These are phyloP conservation scores for Amphipyra tragopoginis DNA, from an alignment of 2,888 invertebrate genomes.

Conservation along the genomic window DNA sequence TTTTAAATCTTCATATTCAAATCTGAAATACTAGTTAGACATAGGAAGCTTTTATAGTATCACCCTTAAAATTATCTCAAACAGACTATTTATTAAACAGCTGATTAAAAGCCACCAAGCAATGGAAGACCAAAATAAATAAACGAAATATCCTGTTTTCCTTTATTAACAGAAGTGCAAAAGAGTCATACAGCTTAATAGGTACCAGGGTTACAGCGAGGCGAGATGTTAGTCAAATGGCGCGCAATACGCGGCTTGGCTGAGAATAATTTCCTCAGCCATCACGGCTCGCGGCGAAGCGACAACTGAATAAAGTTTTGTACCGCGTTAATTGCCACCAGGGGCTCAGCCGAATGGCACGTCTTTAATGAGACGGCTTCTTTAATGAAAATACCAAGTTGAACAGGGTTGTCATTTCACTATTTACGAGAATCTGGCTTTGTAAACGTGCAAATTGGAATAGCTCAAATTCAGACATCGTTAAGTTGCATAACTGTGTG, in stretches of 20 bases:
- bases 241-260: conserved; percentile 71
- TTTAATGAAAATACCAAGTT: conserved; percentile 86
- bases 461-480: conserved; percentile 43
- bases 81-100: conserved; percentile 1
- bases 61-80: no score
- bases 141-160: conserved; percentile 11
- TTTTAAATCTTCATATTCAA: no score
- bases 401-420: conserved; percentile 69
- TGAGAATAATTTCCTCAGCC: conserved; percentile 73
- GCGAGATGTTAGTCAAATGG: conserved; percentile 68
- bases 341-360: conserved; percentile 75
- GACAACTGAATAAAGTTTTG: conserved; percentile 84
- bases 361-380: conserved; percentile 87
- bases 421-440: conserved; percentile 59
- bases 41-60: no score
- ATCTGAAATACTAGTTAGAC: no score
- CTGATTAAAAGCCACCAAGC: neutral
- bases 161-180: conserved; percentile 10
- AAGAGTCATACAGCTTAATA: conserved; percentile 32
- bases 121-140: neutral
- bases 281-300: conserved; percentile 61
- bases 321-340: conserved; percentile 83
- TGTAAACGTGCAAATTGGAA: conserved; percentile 55
- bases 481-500: conserved; percentile 27
- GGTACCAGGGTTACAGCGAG: conserved; percentile 52